These are phyloP conservation scores for Catostomus latipinnis DNA, from an alignment of 2,797 vertebrate species.

Conservation along the genomic window DNA sequence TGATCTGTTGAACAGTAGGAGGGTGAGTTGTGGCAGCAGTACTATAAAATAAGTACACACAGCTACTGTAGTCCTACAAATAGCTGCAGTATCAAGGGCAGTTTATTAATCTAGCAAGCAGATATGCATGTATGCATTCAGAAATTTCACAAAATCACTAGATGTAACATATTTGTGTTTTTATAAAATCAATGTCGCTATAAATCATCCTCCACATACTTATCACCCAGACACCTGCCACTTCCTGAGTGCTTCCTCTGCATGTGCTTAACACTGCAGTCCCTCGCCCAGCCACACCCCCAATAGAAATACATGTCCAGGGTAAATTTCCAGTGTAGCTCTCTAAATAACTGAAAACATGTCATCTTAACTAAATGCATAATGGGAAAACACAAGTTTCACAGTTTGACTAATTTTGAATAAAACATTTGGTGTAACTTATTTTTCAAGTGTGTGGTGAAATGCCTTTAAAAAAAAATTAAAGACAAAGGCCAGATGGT, in stretches of 20 bases:
- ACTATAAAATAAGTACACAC: not conserved
- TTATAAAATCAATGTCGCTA: not conserved
- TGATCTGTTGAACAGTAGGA: not conserved
- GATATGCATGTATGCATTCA: not conserved
- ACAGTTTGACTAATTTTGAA: not conserved
- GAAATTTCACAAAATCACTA: not conserved
- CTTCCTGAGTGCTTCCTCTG: not conserved
- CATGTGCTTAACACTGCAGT: not conserved
- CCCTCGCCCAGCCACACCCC: not conserved
- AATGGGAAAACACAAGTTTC: not conserved
- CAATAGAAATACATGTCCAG: not conserved
- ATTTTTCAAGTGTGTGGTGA: not conserved
- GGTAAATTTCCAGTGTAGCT: not conserved
- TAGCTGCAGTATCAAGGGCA: not conserved
- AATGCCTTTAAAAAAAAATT: conserved; percentile 4
- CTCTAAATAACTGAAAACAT: not conserved
- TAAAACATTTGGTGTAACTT: not conserved
- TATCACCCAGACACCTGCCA: conserved; percentile 16
- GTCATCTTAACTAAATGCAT: not conserved
- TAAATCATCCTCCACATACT: not conserved
- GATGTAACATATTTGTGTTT: not conserved
- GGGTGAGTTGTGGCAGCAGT: not conserved
- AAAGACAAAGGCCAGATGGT: conserved; percentile 17
- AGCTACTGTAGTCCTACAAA: not conserved
- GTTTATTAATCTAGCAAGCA: not conserved